These are phyloP conservation scores for Platanista minor DNA, from an alignment of 2,113 vertebrate species.

Conservation along the genomic window DNA sequence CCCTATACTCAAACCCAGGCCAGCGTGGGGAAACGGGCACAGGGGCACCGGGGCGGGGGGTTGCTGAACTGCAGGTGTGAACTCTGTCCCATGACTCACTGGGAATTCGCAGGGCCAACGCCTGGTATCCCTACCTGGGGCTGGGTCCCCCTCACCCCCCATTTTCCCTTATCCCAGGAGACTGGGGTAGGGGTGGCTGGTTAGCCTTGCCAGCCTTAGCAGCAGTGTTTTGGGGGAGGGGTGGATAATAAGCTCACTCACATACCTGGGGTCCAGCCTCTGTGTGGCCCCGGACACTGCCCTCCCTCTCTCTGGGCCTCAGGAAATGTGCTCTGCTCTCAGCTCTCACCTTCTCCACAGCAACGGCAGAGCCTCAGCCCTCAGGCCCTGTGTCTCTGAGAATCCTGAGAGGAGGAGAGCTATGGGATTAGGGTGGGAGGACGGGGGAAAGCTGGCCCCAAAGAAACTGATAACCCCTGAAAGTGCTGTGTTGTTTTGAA, in stretches of 20 bases:
- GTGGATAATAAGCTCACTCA: background rate
- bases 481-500: background rate
- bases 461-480: background rate
- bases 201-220: background rate
- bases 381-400: background rate
- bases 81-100: slow-evolving; percentile 53
- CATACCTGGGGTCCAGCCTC: background rate
- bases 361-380: background rate
- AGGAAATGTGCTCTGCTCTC: background rate
- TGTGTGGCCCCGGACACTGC: background rate
- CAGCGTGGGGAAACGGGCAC: background rate
- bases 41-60: background rate
- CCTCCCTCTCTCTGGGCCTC: background rate
- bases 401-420: background rate
- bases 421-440: background rate
- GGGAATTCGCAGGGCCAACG: background rate
- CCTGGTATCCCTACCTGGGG: background rate
- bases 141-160: background rate
- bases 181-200: background rate
- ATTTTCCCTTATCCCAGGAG: background rate
- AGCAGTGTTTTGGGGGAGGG: background rate
- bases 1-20: background rate
- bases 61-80: slow-evolving; percentile 41
- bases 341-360: background rate
- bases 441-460: background rate